phyloP scores from a whole-genome alignment of 1,140 invertebrate genomes.

The Anoplolepis gracilipes region DNA sequence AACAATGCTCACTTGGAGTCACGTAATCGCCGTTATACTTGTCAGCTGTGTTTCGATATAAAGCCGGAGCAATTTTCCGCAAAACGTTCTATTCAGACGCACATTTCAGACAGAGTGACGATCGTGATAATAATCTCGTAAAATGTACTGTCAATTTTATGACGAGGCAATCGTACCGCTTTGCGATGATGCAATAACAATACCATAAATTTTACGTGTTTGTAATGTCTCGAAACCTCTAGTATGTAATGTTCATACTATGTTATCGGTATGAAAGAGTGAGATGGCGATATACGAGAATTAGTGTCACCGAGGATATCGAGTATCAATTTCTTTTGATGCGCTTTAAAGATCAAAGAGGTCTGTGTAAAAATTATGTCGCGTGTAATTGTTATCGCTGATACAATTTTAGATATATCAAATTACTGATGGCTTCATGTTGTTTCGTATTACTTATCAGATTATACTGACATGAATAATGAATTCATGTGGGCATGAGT shows the following conservation, averaged over 20 bases:
- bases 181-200: slow-evolving; percentile 4
- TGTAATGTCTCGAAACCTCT: neutral
- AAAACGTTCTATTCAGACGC: slow-evolving; percentile 21
- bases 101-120: neutral
- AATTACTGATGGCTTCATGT: slow-evolving; percentile 11
- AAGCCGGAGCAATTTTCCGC: neutral
- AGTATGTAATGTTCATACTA: neutral
- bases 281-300: slow-evolving; percentile 1
- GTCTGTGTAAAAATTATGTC: neutral
- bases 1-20: slow-evolving; percentile 60
- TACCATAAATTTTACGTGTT: slow-evolving; percentile 35
- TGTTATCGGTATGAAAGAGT: neutral
- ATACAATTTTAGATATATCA: slow-evolving; percentile 27
- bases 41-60: slow-evolving; percentile 12
- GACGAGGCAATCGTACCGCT: neutral
- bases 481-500: neutral
- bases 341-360: slow-evolving; percentile 21
- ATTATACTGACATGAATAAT: slow-evolving; percentile 1
- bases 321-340: neutral
- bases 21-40: slow-evolving; percentile 45
- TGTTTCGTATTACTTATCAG: neutral
- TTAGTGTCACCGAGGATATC: slow-evolving; percentile 18
- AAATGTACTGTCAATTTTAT: slow-evolving; percentile 32
- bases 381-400: slow-evolving; percentile 29
- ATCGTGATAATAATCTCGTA: slow-evolving; percentile 9